Evolutionary conservation across 2,888 invertebrate genomes (phyloP).

Genomic region (Unio pictorum): DNA sequence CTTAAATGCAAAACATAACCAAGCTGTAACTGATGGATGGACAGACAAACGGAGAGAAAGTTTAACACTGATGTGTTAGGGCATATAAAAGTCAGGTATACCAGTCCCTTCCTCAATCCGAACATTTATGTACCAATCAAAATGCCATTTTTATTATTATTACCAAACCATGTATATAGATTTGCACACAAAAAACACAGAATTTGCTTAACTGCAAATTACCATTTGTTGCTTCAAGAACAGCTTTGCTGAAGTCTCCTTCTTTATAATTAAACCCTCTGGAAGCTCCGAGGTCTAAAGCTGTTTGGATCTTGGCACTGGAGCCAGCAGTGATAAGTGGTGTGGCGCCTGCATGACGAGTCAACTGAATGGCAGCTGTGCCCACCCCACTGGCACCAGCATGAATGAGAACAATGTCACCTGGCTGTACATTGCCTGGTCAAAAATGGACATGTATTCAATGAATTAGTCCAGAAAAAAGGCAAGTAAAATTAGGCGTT

Average conservation of each 20-base stretch:
- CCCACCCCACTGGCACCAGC: constrained; percentile 72
- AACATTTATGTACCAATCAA: no score
- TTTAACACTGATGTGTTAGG: no score
- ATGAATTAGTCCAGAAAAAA: no score
- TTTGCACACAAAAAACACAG: no score
- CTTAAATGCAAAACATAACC: no score
- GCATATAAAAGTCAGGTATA: no score
- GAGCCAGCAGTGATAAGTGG: constrained; percentile 69
- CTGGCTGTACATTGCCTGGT: constrained; percentile 54
- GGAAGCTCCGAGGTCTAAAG: constrained; percentile 63
- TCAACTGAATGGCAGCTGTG: constrained; percentile 70
- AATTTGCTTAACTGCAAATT: constrained; percentile 3
- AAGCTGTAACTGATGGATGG: no score
- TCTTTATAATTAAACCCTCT: constrained; percentile 70
- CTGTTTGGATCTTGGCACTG: constrained; percentile 61
- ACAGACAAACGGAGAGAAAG: no score
- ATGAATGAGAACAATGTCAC: constrained; percentile 70
- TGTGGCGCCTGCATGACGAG: constrained; percentile 53
- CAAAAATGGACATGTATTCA: no score
- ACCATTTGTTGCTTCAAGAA: constrained; percentile 64
- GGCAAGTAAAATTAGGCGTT: neutral
- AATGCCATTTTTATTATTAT: no score
- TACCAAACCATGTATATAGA: no score
- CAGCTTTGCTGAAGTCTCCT: constrained; percentile 58
- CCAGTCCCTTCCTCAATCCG: no score